phyloP scores from a whole-genome alignment of 1,140 invertebrate genomes.

The Oscheius sp. region DNA sequence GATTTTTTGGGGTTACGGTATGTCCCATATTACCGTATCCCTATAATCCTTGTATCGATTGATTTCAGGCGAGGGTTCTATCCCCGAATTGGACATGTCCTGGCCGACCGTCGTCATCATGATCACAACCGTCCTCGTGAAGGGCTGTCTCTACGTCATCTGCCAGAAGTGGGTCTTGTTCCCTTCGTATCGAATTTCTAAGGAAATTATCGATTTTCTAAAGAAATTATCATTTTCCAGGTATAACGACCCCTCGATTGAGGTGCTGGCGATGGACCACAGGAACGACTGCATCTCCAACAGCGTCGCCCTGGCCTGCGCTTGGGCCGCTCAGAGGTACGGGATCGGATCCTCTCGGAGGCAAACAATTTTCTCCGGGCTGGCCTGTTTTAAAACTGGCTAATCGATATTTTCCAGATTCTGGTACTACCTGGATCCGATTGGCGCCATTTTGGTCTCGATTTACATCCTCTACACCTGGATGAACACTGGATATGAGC shows the following conservation, averaged over 20 bases:
- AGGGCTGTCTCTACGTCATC: slow-evolving; percentile 61
- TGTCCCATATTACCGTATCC: no score
- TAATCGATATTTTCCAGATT: background rate
- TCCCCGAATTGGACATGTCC: background rate
- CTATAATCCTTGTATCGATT: background rate
- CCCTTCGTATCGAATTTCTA: background rate
- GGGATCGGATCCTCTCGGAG: no score
- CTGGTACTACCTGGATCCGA: background rate
- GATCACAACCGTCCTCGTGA: slow-evolving; percentile 61
- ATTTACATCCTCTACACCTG: slow-evolving; percentile 61
- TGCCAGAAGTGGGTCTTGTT: slow-evolving; percentile 51
- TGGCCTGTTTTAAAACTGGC: background rate
- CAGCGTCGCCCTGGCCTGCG: slow-evolving; percentile 59
- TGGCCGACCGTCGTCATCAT: slow-evolving; percentile 61
- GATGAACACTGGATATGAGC: slow-evolving; percentile 53
- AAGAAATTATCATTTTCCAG: slow-evolving; percentile 18
- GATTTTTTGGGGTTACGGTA: no score
- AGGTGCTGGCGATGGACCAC: slow-evolving; percentile 63
- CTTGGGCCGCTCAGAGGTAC: slow-evolving; percentile 46
- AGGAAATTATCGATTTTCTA: background rate
- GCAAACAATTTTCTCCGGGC: no score
- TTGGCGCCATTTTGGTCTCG: slow-evolving; percentile 63
- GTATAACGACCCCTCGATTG: slow-evolving; percentile 55
- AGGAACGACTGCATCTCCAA: slow-evolving; percentile 65
- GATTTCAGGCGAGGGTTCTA: background rate